Base-by-base conservation (phyloP, 1,140 invertebrate species). In the Trichonephila inaurata region DNA sequence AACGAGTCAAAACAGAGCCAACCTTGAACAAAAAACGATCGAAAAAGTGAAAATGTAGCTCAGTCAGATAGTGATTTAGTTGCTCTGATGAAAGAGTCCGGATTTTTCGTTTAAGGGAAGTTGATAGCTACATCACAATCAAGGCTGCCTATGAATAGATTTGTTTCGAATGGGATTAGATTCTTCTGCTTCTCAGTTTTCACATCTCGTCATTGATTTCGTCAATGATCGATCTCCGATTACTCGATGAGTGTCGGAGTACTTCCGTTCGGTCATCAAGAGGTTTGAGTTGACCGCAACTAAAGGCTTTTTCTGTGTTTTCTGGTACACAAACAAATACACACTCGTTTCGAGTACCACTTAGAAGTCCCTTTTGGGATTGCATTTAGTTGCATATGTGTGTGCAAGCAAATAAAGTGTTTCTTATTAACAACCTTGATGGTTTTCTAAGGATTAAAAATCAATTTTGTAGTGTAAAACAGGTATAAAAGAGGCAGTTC, bases 1-100 rank as follows among this genome's bases (percentile, higher is more conserved):
- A 77, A 77, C 72, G 72, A 77, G 72, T 77, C 72, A 77, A 77
- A 77, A 77, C 72, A 77, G 24, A 77, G 28, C 28, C 72, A 77
- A 77, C 72, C 72, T 77, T 77, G 72, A 77, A 40, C 33, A 28
- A 40, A 28, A 69, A 24, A 69, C 24, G 66, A 69, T 69, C 66
- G 24, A 77, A 77, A 77, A 77, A 77, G 72, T 77, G 72, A 77
- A 77, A 77, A 77, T 77, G 72, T 33, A 18, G 12, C 12, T 33
- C 24, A 28, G 16, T 40, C 14, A 33, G 28, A 28, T 77, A 77
- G 33, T 77, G 72, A 77, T 77, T 77, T 77, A 21, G 28, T 1
- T 4, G 18, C 72, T 28, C 1, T 6, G 28, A 77, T 77, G 40
- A 77, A 77, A 40, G 66, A 69, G 72, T 77, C 72, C 72, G 33